Conservation (phyloP, 1,140 invertebrate genomes). For the Stegodyphus mimosarum region DNA sequence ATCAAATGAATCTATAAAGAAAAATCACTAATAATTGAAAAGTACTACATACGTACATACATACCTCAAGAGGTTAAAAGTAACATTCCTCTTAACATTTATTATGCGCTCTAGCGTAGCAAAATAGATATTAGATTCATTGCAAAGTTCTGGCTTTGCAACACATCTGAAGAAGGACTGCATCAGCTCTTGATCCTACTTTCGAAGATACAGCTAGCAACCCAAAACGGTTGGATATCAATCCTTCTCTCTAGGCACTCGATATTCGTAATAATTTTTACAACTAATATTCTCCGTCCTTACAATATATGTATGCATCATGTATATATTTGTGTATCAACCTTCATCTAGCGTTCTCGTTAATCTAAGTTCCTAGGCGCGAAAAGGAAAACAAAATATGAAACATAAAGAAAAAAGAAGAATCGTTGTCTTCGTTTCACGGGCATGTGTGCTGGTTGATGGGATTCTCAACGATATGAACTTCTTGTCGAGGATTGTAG, state of each 20-base stretch:
- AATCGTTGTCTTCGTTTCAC: background rate
- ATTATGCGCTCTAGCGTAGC: slow-evolving; percentile 3
- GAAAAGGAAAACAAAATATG: background rate
- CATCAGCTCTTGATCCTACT: background rate
- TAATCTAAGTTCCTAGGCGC: slow-evolving; percentile 4
- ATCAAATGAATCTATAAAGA: too few relatives aligned
- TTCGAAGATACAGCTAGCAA: slow-evolving; percentile 8
- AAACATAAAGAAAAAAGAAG: background rate
- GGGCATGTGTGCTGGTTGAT: slow-evolving; percentile 58
- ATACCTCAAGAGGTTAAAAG: too few relatives aligned
- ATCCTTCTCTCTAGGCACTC: slow-evolving; percentile 52
- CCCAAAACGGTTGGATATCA: slow-evolving; percentile 30
- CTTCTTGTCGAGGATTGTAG: slow-evolving; percentile 28
- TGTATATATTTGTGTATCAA: slow-evolving; percentile 7
- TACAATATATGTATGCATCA: slow-evolving; percentile 7
- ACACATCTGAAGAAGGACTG: background rate
- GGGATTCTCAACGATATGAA: slow-evolving; percentile 63
- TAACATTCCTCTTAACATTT: background rate
- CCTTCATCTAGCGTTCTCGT: background rate
- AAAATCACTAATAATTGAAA: too few relatives aligned
- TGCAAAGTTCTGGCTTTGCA: slow-evolving; percentile 46
- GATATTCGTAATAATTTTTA: slow-evolving; percentile 32
- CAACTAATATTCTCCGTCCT: slow-evolving; percentile 9
- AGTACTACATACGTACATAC: too few relatives aligned
- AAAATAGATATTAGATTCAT: slow-evolving; percentile 28